Evolutionary conservation across 2,888 invertebrate species (phyloP), one percentile per base, ranked within the genome.

Genomic region (Plagiodera versicolora): DNA sequence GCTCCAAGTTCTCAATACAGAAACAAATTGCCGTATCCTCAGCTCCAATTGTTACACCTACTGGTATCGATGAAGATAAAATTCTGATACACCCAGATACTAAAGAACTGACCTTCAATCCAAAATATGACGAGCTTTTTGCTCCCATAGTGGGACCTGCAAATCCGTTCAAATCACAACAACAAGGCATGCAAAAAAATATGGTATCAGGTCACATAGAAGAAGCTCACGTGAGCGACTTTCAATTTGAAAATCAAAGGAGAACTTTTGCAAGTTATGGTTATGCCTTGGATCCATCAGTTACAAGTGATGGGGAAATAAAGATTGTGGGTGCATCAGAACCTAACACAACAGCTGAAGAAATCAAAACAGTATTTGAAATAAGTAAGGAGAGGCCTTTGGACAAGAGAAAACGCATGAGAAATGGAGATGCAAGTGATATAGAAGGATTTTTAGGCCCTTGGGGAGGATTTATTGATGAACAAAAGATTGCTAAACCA

Each of bases 211-310:
- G 99, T 0, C 96, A 87, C 81, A 93, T 97, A 0, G 99, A 99
- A 76, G 89, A 91, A 66, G 96, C 98, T 0, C 95, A 98, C 78
- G 89, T 99, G 52, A 98, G 92, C 80, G 92, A 94, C 71, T 99
- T 99, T 80, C 94, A 97, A 73, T 98, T 98, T 85, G 98, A 98
- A 80, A 95, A 94, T 77, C 97, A 98, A 77, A 84, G 98, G 59
- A 82, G 95, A 72, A 98, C 97, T 16, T 98, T 98, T 78, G 88
- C 90, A 35, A 96, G 95, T 76, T 97, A 91, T 75, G 97, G 97
- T 1, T 96, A 94, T 82, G 98, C 98, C 0, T 79, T 96, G 63
- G 98, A 98, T 82, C 98, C 98, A 0, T 92, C 95, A 0, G 89
- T 92, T 0, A 91, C 91, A 70, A 81, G 77, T 39, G 78, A 75